Evolutionary conservation across 2,113 vertebrate species (phyloP), one percentile per base, ranked within the genome.

Genomic region (Vidua chalybeata): DNA sequence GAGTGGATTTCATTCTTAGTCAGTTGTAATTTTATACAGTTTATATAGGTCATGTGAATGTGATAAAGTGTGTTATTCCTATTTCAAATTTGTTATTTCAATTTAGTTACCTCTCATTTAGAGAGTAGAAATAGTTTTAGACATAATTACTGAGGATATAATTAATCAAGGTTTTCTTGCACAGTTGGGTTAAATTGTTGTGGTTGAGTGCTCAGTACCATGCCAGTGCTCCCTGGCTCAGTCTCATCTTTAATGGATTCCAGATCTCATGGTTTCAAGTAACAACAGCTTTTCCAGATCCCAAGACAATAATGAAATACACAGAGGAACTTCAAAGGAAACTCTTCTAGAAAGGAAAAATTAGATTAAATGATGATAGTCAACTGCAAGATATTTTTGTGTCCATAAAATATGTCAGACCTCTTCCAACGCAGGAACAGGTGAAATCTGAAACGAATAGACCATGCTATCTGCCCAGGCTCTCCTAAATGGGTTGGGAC

Each of bases 301-400:
- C 87, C 90, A 49, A 61, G 95, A 80, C 86, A 92, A 84, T 96
- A 96, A 97, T 91, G 96, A 97, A 97, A 95, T 94, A 73, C 14
- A 8, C 87, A 95, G 90, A 96, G 33, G 52, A 95, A 97, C 95
- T 97, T 97, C 97, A 98, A 97, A 98, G 91, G 52, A 94, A 69
- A 63, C 61, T 84, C 33, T 26, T 91, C 46, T 81, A 71, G 76
- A 90, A 81, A 88, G 89, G 63, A 96, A 94, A 96, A 94, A 96
- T 8, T 46, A 87, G 71, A 39, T 94, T 89, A 87, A 91, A 95
- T 90, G 78, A 92, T 95, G 84, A 82, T 95, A 90, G 91, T 96
- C 68, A 49, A 89, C 69, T 87, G 61, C 49, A 68, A 78, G 87
- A 67, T 95, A 81, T 93, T 97, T 97, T 96, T 96, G 59, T 96